phyloP scores from a whole-genome alignment of 2,113 vertebrate species.

The Alethe diademata region DNA sequence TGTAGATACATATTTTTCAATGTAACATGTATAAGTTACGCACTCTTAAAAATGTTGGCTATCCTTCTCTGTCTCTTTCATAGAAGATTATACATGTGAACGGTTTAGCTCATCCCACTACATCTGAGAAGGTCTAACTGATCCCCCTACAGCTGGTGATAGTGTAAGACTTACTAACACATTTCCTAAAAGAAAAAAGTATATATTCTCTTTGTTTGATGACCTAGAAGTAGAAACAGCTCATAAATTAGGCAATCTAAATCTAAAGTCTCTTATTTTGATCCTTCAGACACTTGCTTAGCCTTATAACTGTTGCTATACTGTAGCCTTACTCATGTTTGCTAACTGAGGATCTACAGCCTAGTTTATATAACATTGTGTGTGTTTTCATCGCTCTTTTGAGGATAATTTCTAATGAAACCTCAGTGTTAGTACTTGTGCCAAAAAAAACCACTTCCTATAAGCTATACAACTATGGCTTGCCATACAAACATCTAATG shows the following conservation, averaged over 20 bases:
- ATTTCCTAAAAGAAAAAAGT: neutral
- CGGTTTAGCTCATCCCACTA: neutral
- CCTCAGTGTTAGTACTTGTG: neutral
- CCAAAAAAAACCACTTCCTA: neutral
- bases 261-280: neutral
- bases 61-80: neutral
- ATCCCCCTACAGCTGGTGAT: neutral
- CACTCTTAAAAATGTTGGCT: neutral
- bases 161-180: neutral
- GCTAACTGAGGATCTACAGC: neutral
- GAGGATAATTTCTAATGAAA: neutral
- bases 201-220: neutral
- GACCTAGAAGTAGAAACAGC: neutral
- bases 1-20: neutral
- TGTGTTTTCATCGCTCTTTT: neutral
- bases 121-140: neutral
- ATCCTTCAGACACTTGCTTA: neutral
- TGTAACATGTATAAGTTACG: neutral
- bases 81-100: neutral
- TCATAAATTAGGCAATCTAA: neutral
- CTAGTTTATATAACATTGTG: neutral
- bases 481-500: neutral
- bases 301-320: neutral
- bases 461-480: neutral
- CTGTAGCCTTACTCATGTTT: neutral